Conservation (phyloP, 2,888 invertebrate genomes). For the Herminia tarsipennalis region DNA sequence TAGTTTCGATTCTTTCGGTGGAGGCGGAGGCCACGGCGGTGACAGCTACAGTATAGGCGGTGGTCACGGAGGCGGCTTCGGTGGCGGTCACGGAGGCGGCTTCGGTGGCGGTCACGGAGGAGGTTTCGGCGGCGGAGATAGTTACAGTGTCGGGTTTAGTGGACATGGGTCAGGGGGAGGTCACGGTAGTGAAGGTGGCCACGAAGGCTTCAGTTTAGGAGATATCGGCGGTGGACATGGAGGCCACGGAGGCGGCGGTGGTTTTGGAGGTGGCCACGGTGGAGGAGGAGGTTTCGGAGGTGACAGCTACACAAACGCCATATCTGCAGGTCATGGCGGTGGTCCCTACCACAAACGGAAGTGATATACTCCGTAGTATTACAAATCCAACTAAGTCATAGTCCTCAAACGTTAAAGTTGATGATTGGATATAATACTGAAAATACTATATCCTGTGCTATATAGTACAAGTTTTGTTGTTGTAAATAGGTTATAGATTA, state of each 20-base stretch:
- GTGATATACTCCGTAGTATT: constrained; percentile 41
- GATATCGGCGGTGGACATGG: constrained; percentile 38
- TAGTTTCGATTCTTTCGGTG: too few relatives aligned
- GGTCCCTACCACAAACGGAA: constrained; percentile 76
- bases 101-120: constrained; percentile 31
- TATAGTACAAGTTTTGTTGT: constrained; percentile 59
- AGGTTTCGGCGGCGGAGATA: constrained; percentile 36
- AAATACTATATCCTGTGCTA: constrained; percentile 50
- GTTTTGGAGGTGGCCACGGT: constrained; percentile 51
- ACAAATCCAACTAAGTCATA: constrained; percentile 76
- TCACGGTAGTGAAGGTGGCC: constrained; percentile 32
- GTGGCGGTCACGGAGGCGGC: constrained; percentile 39
- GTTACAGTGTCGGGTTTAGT: constrained; percentile 33
- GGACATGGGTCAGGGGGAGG: constrained; percentile 36
- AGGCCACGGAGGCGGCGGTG: constrained; percentile 51
- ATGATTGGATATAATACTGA: too few relatives aligned
- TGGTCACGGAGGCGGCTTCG: constrained; percentile 25
- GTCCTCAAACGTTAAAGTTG: constrained; percentile 41
- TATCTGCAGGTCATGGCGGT: constrained; percentile 77
- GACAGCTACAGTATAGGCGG: constrained; percentile 42
- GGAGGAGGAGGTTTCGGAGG: constrained; percentile 59
- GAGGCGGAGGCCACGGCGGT: constrained; percentile 31
- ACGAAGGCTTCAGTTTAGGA: constrained; percentile 32
- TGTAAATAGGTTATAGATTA: constrained; percentile 70
- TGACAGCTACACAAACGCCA: constrained; percentile 76